Conservation (phyloP, 1,140 invertebrate species). For the Drosophila mauritiana region DNA sequence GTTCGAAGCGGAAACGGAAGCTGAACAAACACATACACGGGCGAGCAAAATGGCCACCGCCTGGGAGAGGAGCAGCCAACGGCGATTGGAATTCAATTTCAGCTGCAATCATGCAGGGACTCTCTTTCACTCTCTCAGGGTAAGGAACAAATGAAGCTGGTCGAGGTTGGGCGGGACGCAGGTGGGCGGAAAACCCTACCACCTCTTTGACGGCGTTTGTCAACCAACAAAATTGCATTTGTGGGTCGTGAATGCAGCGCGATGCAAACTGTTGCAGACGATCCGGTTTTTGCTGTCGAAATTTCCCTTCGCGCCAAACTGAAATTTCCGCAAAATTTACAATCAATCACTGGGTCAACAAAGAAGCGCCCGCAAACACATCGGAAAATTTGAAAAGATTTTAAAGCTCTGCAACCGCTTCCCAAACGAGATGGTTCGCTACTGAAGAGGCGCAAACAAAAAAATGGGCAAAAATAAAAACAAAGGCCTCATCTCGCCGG, state of each 20-base stretch:
- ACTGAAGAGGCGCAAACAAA: slow-evolving; percentile 31
- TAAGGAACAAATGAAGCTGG: slow-evolving; percentile 28
- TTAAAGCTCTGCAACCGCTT: slow-evolving; percentile 33
- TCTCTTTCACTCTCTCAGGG: neutral
- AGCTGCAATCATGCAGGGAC: slow-evolving; percentile 60
- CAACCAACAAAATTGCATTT: slow-evolving; percentile 82
- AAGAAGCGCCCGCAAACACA: neutral
- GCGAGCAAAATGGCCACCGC: slow-evolving; percentile 48
- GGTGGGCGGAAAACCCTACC: slow-evolving; percentile 22
- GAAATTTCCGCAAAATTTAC: slow-evolving; percentile 54
- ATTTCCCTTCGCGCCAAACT: slow-evolving; percentile 40
- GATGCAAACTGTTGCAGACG: slow-evolving; percentile 15
- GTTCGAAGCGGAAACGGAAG: slow-evolving; percentile 34
- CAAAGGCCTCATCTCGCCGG: slow-evolving; percentile 11
- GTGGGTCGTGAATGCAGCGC: slow-evolving; percentile 3
- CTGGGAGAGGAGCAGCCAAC: slow-evolving; percentile 29
- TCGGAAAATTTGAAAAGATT: slow-evolving; percentile 15
- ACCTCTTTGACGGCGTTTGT: slow-evolving; percentile 67
- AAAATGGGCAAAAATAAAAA: slow-evolving; percentile 22
- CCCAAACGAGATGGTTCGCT: slow-evolving; percentile 26
- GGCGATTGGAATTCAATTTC: slow-evolving; percentile 68
- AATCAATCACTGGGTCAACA: slow-evolving; percentile 45
- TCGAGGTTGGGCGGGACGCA: neutral
- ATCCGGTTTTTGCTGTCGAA: neutral
- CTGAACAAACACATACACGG: slow-evolving; percentile 29